Conservation (phyloP, 1,140 invertebrate genomes). For the Calephelis nemesis region DNA sequence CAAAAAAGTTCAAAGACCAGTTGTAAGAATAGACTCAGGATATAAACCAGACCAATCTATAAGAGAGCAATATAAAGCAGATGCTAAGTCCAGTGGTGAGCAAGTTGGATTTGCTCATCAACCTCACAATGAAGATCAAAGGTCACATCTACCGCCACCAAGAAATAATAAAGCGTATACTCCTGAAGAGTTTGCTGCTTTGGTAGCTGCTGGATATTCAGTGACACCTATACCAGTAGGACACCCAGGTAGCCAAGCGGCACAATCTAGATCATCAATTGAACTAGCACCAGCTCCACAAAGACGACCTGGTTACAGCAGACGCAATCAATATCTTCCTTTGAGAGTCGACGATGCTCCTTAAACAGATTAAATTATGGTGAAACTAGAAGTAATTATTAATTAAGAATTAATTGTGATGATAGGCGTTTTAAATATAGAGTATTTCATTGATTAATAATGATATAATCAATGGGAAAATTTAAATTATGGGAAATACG, state of each 20-base stretch:
- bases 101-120: constrained; percentile 41
- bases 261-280: constrained; percentile 56
- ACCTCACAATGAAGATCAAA: constrained; percentile 48
- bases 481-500: too few relatives aligned
- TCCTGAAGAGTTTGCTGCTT: constrained; percentile 73
- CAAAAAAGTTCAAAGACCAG: constrained; percentile 51
- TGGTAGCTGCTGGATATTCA: constrained; percentile 74
- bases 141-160: constrained; percentile 68
- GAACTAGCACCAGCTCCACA: constrained; percentile 46
- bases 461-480: not conserved
- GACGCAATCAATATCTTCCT: constrained; percentile 64
- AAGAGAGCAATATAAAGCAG: constrained; percentile 44
- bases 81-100: constrained; percentile 40
- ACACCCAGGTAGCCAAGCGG: constrained; percentile 44
- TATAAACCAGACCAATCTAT: constrained; percentile 35
- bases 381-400: constrained; percentile 50
- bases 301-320: constrained; percentile 41
- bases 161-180: constrained; percentile 76
- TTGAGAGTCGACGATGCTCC: constrained; percentile 67
- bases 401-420: constrained; percentile 19
- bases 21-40: constrained; percentile 45
- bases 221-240: constrained; percentile 75
- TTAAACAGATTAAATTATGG: constrained; percentile 55
- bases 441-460: too few relatives aligned
- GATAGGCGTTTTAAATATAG: constrained; percentile 10